Percentiles rank a stretch among this genome's conserved stretches.
Evolutionary conservation across 30 jellyfish, hydroid and myxozoan species (phyloP).

Genomic region (Pelagia noctiluca): DNA sequence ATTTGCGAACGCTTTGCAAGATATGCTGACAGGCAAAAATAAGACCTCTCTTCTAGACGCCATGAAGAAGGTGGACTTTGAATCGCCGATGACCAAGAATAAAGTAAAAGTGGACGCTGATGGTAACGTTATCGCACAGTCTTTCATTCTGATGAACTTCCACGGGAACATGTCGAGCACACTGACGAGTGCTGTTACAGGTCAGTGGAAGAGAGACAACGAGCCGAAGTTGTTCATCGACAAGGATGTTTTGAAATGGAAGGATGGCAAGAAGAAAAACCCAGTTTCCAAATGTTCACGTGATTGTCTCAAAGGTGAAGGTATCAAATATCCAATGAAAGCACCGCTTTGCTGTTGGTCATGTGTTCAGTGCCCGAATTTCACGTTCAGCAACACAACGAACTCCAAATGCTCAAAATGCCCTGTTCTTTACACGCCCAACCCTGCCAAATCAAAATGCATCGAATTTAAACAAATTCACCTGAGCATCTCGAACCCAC

Average conservation of each 20-base stretch:
- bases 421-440: slow-evolving; percentile 56
- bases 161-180: slow-evolving; percentile 51
- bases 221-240: slow-evolving; percentile 41
- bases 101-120: slow-evolving; percentile 43
- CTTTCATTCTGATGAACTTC: slow-evolving; percentile 55
- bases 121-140: slow-evolving; percentile 41
- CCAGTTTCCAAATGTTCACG: slow-evolving; percentile 84
- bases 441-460: slow-evolving; percentile 82
- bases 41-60: slow-evolving; percentile 23
- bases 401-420: slow-evolving; percentile 84
- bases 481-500: slow-evolving; percentile 70
- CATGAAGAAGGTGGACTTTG: slow-evolving; percentile 35
- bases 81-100: slow-evolving; percentile 67
- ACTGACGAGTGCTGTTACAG: slow-evolving; percentile 32
- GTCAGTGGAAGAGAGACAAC: slow-evolving; percentile 64
- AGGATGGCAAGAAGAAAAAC: slow-evolving; percentile 51
- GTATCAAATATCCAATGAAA: slow-evolving; percentile 30
- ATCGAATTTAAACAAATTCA: slow-evolving; percentile 39
- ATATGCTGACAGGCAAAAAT: neutral
- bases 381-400: slow-evolving; percentile 73
- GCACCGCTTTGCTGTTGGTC: slow-evolving; percentile 87
- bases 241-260: slow-evolving; percentile 69
- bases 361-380: slow-evolving; percentile 80
- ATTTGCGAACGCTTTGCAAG: slow-evolving; percentile 53
- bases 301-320: slow-evolving; percentile 81